phyloP scores from a whole-genome alignment of 2,797 vertebrate genomes.

The Melanotaenia boesemani region DNA sequence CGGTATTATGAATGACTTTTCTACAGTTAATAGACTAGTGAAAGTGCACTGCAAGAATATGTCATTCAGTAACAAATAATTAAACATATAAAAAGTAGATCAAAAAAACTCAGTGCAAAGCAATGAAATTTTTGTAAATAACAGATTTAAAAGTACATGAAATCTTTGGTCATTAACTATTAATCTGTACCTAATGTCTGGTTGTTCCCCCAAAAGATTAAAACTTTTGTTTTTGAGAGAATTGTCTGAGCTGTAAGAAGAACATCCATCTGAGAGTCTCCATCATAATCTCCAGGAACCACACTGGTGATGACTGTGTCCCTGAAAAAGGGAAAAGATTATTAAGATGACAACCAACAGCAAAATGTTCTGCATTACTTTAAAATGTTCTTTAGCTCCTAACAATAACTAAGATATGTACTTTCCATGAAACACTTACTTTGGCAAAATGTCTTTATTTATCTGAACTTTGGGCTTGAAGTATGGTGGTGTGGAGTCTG shows the following conservation, averaged over 20 bases:
- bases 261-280: slow-evolving; percentile 98
- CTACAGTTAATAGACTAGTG: no score
- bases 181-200: slow-evolving; percentile 88
- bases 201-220: slow-evolving; percentile 95
- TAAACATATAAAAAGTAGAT: no score
- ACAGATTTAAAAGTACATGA: background rate
- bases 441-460: slow-evolving; percentile 77
- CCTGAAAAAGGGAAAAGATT: slow-evolving; percentile 70
- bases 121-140: background rate
- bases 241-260: slow-evolving; percentile 86
- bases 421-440: slow-evolving; percentile 76
- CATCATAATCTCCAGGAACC: slow-evolving; percentile 97
- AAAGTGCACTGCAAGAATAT: no score
- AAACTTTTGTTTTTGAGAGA: slow-evolving; percentile 52
- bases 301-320: slow-evolving; percentile 88
- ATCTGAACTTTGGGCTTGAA: slow-evolving; percentile 92
- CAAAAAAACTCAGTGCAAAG: background rate
- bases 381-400: background rate
- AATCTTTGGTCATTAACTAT: background rate
- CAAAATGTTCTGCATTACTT: background rate
- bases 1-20: no score
- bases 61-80: no score
- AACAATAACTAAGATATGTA: background rate
- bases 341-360: background rate
- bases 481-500: slow-evolving; percentile 93